These are phyloP conservation scores for Ceratothoa steindachneri DNA, from an alignment of 2,888 invertebrate genomes.

Conservation along the genomic window DNA sequence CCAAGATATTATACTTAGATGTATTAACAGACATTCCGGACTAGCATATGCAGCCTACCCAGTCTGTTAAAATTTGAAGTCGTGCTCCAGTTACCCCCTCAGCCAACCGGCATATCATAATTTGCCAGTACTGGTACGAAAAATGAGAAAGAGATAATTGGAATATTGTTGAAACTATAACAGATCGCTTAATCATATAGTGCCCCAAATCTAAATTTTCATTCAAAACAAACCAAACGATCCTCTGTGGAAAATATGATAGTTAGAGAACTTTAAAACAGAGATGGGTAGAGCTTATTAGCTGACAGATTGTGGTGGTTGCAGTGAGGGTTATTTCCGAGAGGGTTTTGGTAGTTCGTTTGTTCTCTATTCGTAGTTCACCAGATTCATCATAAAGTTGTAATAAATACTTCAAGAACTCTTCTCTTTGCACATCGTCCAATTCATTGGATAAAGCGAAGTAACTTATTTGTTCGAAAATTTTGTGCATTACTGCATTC, in stretches of 20 bases:
- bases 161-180: slow-evolving; percentile 8
- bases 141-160: background rate
- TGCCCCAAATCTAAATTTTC: background rate
- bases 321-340: background rate
- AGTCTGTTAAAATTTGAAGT: background rate
- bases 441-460: background rate
- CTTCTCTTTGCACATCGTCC: background rate
- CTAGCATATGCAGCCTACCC: background rate
- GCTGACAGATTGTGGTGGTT: background rate
- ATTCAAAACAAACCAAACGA: background rate
- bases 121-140: background rate
- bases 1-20: background rate
- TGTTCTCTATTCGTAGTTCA: background rate
- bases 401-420: background rate
- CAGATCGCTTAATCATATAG: background rate
- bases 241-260: background rate
- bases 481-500: background rate
- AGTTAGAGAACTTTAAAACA: background rate
- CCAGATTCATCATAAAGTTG: background rate
- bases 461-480: background rate
- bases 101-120: background rate
- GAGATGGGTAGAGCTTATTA: background rate
- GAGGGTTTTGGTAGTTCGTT: background rate
- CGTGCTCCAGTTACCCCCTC: background rate
- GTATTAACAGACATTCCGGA: background rate